These are phyloP conservation scores for Rostratula benghalensis DNA, from an alignment of 2,113 vertebrate species.

Conservation along the genomic window DNA sequence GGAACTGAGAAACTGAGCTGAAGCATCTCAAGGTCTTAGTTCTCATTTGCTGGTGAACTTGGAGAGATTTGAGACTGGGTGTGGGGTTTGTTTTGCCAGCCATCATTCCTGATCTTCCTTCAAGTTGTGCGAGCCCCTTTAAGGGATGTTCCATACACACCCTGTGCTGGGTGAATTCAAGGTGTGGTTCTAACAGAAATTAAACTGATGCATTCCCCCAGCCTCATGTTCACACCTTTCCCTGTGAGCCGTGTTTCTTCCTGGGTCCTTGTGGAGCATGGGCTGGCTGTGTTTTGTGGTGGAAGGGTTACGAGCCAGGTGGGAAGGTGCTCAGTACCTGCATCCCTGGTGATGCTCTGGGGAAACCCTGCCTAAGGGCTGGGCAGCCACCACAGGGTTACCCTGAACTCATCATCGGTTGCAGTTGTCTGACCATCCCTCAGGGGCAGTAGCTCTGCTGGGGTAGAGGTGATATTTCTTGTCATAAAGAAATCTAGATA, in stretches of 20 bases:
- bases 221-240: rapidly evolving
- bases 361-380: not conserved
- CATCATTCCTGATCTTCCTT: not conserved
- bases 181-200: not conserved
- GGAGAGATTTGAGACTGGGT: not conserved
- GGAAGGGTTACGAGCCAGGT: not conserved
- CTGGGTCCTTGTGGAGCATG: rapidly evolving
- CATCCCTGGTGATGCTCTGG: not conserved
- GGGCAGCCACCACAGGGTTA: not conserved
- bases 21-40: not conserved
- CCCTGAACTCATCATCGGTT: not conserved
- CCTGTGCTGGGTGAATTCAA: not conserved
- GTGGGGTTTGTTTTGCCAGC: not conserved
- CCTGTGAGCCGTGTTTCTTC: not conserved
- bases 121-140: not conserved
- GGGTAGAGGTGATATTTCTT: not conserved
- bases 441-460: rapidly evolving
- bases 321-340: not conserved
- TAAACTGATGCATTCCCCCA: not conserved
- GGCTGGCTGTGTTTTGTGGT: not conserved
- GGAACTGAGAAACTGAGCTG: rapidly evolving
- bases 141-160: not conserved
- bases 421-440: not conserved
- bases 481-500: not conserved
- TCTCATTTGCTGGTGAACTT: not conserved